Evolutionary conservation across 1,140 invertebrate species (phyloP), one percentile per base, ranked within the genome.

Genomic region (Hirudo medicinalis): DNA sequence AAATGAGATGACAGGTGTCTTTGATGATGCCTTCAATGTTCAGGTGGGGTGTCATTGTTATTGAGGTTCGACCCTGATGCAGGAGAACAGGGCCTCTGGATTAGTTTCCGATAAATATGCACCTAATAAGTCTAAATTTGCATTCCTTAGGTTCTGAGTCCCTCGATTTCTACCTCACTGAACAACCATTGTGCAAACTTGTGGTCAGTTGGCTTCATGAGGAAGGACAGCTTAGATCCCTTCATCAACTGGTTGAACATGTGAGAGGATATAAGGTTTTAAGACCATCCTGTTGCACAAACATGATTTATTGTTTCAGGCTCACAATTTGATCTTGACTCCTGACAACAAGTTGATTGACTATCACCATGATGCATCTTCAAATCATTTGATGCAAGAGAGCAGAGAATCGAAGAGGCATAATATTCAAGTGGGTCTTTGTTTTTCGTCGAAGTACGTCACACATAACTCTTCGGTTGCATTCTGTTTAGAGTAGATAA

Each of bases 291-390:
- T 63, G 19, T 22, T 60, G 9, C 1, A 63, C 19, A 13, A 63
- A 63, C 19, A n/a, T 25, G 22, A 6, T 63, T 11, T 13, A 25
- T 19, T n/a, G 11, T 63, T 63, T 63, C 57, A 22, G 29, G 19
- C 57, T 63, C 22, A 63, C 22, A 25, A 25, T 63, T n/a, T 63
- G 13, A 25, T 63, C 57, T 63, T 63, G 19, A 63, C 22, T 32
- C 57, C 57, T 13, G 57, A 63, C 57, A 63, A 63, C 29, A 63
- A 63, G 29, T 32, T 63, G 57, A 63, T 63, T 20, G 57, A 63
- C 29, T 63, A 11, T 63, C 9, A 22, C 22, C 0, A 63, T 22
- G 57, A 49, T 17, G 40, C 40, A 6, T 49, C 43, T 49, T 17
- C 15, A 49, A 49, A 17, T 17, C 11, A 13, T 49, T 49, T 17